phyloP scores from a whole-genome alignment of 2,113 vertebrate species.

The Sylvietta virens region DNA sequence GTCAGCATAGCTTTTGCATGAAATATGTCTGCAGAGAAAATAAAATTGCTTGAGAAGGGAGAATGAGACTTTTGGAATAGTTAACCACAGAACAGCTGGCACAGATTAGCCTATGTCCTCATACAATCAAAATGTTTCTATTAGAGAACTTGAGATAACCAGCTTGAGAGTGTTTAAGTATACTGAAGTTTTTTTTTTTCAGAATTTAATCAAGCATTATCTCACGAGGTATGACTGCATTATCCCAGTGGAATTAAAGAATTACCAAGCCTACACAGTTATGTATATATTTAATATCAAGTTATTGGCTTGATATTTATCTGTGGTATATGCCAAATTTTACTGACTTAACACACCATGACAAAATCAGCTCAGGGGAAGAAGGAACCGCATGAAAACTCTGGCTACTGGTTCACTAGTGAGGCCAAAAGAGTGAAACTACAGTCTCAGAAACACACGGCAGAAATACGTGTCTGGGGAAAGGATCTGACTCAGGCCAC shows the following conservation, averaged over 20 bases:
- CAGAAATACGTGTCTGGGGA: neutral
- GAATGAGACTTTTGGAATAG: conserved; percentile 16
- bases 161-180: conserved; percentile 16
- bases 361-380: neutral
- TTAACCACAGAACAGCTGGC: conserved; percentile 49
- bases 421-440: neutral
- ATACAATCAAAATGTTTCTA: conserved; percentile 65
- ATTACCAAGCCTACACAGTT: neutral
- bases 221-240: conserved; percentile 36
- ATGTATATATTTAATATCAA: neutral
- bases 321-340: neutral
- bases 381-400: neutral
- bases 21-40: conserved; percentile 39
- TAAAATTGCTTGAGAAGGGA: neutral
- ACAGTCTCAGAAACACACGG: neutral
- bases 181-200: neutral
- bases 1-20: conserved; percentile 40
- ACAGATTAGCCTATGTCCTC: conserved; percentile 59
- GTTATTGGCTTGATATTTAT: neutral
- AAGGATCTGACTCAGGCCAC: neutral
- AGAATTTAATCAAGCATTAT: conserved; percentile 40
- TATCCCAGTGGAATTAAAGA: conserved; percentile 2
- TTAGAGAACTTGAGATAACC: conserved; percentile 52
- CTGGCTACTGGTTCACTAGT: neutral
- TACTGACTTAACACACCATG: neutral